Evolutionary conservation across 2,113 vertebrate genomes (phyloP).

Genomic region (Ochotona princeps): DNA sequence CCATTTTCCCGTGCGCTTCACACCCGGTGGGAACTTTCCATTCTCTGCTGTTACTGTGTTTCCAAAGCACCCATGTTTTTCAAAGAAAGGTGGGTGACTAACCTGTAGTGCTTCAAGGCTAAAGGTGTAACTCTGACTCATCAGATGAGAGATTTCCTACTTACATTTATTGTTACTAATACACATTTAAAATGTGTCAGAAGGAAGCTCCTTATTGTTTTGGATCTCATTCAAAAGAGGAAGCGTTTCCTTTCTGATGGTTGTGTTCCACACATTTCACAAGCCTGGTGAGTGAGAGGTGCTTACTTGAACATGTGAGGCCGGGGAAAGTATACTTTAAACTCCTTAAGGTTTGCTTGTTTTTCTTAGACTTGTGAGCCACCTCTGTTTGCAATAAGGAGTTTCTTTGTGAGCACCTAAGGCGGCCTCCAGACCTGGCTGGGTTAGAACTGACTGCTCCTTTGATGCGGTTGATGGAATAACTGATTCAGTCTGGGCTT

Average conservation of each 20-base stretch:
- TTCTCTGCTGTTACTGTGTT: conserved; percentile 37
- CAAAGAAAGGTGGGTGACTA: conserved; percentile 35
- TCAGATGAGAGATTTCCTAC: conserved; percentile 66
- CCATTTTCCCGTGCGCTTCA: neutral
- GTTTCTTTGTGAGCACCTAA: conserved; percentile 56
- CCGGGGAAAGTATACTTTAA: conserved; percentile 26
- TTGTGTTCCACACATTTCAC: conserved; percentile 42
- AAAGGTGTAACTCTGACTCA: conserved; percentile 66
- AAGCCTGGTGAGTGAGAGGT: neutral
- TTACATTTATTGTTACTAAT: conserved; percentile 58
- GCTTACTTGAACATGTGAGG: conserved; percentile 43
- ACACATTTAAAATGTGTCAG: conserved; percentile 12
- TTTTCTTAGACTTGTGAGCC: conserved; percentile 62
- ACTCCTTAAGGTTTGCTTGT: conserved; percentile 55
- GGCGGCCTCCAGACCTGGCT: conserved; percentile 62
- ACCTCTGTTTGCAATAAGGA: conserved; percentile 65
- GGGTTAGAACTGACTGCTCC: conserved; percentile 29
- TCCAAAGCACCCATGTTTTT: conserved; percentile 22
- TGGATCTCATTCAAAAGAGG: conserved; percentile 68
- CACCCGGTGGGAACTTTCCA: neutral
- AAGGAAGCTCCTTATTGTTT: conserved; percentile 68
- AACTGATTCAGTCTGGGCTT: conserved; percentile 57
- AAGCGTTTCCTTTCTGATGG: conserved; percentile 71
- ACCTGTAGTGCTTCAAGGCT: conserved; percentile 35
- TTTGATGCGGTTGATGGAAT: conserved; percentile 59